A percentile compares a stretch with the other conserved stretches of the same genome.
phyloP scores from a whole-genome alignment of 2,797 vertebrate species.

The Siniperca undulata region DNA sequence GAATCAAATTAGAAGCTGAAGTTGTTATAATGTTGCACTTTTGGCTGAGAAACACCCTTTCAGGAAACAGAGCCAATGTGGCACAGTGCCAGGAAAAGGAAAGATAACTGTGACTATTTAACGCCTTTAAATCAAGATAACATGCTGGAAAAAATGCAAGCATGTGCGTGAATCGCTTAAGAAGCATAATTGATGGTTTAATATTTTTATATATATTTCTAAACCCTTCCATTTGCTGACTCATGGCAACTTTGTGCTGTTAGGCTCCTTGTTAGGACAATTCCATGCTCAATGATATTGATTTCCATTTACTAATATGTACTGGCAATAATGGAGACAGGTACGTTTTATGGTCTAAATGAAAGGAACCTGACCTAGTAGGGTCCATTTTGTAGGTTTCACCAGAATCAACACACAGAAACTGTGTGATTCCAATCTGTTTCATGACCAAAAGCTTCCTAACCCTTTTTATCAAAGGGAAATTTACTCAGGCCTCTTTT shows the following conservation, averaged over 20 bases:
- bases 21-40: not conserved
- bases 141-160: not conserved
- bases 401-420: not conserved
- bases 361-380: not conserved
- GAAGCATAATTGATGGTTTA: not conserved
- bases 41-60: not conserved
- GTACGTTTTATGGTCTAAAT: not conserved
- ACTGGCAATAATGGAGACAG: not conserved
- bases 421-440: not conserved
- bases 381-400: not conserved
- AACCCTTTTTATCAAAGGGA: constrained; percentile 19
- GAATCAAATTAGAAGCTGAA: not conserved
- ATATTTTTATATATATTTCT: not conserved
- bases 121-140: constrained; percentile 1
- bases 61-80: not conserved
- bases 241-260: not conserved
- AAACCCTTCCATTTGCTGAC: not conserved
- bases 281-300: not conserved
- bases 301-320: not conserved
- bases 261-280: not conserved
- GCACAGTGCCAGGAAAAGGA: not conserved
- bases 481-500: constrained; percentile 30
- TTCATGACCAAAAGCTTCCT: constrained; percentile 1
- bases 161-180: not conserved
- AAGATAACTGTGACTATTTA: not conserved